Base-by-base conservation (phyloP, 2,888 invertebrate genomes). In the Cephonodes hylas region DNA sequence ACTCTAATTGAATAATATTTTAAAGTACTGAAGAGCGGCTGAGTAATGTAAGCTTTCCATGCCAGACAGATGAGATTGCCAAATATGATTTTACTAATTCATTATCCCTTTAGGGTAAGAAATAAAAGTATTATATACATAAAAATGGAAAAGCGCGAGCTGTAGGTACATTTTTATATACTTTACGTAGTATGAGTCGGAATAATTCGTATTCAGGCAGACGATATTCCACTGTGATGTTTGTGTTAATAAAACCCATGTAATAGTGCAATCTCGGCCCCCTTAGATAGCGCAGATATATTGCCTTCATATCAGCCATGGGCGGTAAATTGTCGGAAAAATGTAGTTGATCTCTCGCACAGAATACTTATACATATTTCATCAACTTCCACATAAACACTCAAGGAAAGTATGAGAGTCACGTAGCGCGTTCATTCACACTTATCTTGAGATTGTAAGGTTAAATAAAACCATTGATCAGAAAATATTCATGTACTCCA, bases 211-310 rank as follows among this genome's bases (percentile, higher is more conserved):
- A 69, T 72, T 72, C 72, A 73, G 73, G 70, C 70, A 75, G 77
- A 77, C 73, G 59, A 63, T 61, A 69, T 69, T 60, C 59, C 59
- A 65, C 62, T 66, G 60, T 61, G 58, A 61, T 63, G 71, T 78
- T 75, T 79, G 73, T 74, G 75, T 66, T 70, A 78, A 84, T 81
- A 81, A 81, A 84, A 78, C 72, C 74, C 68, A 62, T 73, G 77
- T 83, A 80, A 82, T 80, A 82, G 79, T 82, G 77, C 84, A 87
- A 86, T 88, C 85, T 84, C 81, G 75, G 79, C 79, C 69, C 83
- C 83, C 81, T 65, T 66, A 81, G 85, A 86, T 84, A 86, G 79
- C 74, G 79, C 63, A 77, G 75, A 88, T 79, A 84, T 87, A 89
- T 89, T 83, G 80, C 86, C 79, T 74, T 80, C 83, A 81, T 85